Base-by-base conservation (phyloP, 2,888 invertebrate species). In the Caenorhabditis japonica region DNA sequence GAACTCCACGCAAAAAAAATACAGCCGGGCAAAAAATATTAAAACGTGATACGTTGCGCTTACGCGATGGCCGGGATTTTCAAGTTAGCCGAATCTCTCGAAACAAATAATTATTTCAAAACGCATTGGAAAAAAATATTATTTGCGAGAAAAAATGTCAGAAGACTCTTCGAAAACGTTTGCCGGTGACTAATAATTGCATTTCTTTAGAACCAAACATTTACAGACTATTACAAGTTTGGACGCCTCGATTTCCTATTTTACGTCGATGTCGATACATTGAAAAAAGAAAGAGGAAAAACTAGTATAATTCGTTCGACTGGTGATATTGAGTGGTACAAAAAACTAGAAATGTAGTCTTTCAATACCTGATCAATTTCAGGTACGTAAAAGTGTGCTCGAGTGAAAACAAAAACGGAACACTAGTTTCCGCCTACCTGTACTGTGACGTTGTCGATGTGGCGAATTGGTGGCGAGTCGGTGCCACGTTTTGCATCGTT, bases 251-350 rank as follows among this genome's bases (percentile, higher is more conserved):
- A 64, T n/a, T 64, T 64, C 19, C 19, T 19, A 0, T 34, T 64
- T n/a, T 17, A 10, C 0, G 30, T 34, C 4, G 47, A 64, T 25
- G 33, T 55, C 10, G 33, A 15, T 8, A 49, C 47, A 4, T 23
- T 49, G 33, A 34, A 47, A 8, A 8, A 13, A 7, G n/a, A n/a
- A n/a, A 19, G 25, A 4, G 64, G 64, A 34, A n/a, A 19, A 19
- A 41, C 47, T 5, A 64, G 64, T 49, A 23, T 15, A 3, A 17
- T 12, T 8, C 49, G 41, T 41, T n/a, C 23, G 17, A 64, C 64
- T 17, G 64, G 64, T 25, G 64, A 64, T 27, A 41, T 56, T 30
- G 64, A 64, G 34, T 64, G 64, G 59, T 41, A 13, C 17, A 25
- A 27, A 10, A 13, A 10, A 13, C 23, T 19, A 1, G 33, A 19